Percentiles rank a stretch among this genome's conserved stretches.
Evolutionary conservation across 2,888 invertebrate species (phyloP).

Genomic region (Lepidocyrtinus sp.): DNA sequence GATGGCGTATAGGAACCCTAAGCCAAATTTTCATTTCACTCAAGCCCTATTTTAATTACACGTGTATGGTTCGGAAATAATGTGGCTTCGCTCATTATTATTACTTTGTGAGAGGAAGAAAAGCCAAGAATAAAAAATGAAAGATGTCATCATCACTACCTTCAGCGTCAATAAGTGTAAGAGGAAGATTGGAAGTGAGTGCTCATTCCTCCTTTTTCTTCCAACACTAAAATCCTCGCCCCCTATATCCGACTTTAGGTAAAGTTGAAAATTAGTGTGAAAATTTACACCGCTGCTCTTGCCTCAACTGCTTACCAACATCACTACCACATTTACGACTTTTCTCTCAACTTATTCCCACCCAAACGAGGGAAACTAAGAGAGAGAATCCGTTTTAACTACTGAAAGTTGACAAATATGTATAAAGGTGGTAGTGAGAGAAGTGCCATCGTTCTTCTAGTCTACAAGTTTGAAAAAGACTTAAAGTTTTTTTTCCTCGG

Average conservation of each 20-base stretch:
- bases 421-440: constrained; percentile 1
- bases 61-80: constrained; percentile 32
- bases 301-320: constrained; percentile 22
- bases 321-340: constrained; percentile 16
- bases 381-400: constrained; percentile 15
- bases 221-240: neutral
- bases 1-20: neutral
- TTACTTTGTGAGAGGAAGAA: neutral
- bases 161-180: constrained; percentile 1
- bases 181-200: neutral
- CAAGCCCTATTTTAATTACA: constrained; percentile 33
- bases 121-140: constrained; percentile 13
- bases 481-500: constrained; percentile 19
- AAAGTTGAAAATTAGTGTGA: constrained; percentile 36
- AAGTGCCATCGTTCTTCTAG: constrained; percentile 15
- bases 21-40: constrained; percentile 12
- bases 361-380: constrained; percentile 19
- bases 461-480: constrained; percentile 24
- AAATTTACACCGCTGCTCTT: constrained; percentile 33
- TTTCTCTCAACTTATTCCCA: neutral
- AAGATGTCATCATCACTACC: constrained; percentile 20
- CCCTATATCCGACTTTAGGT: neutral
- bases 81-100: constrained; percentile 33
- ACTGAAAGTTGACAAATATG: constrained; percentile 47
- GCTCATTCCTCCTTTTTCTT: constrained; percentile 2